phyloP scores from a whole-genome alignment of 2,888 invertebrate species.

The Scaeva pyrastri region DNA sequence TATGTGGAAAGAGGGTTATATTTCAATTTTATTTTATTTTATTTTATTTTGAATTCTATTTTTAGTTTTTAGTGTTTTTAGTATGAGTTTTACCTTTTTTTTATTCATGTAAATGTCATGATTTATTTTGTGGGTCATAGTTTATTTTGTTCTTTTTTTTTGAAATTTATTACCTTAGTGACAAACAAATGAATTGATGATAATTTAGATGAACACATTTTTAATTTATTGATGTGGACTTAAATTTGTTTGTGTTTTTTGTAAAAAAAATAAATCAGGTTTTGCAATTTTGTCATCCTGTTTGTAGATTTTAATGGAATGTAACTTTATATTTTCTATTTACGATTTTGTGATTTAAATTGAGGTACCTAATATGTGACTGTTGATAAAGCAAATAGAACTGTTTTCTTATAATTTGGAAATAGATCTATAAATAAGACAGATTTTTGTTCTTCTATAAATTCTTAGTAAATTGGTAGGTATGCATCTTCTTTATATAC shows the following conservation, averaged over 20 bases:
- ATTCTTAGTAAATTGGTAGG: too few species aligned
- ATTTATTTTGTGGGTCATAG: conserved; percentile 30
- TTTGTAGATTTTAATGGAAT: too few species aligned
- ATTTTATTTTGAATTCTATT: conserved; percentile 11
- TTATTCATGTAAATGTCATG: conserved; percentile 14
- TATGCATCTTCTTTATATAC: too few species aligned
- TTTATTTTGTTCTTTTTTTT: neutral
- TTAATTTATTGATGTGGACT: conserved; percentile 42
- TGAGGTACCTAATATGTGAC: too few species aligned
- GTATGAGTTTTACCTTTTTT: neutral
- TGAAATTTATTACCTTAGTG: conserved; percentile 53
- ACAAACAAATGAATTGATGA: conserved; percentile 16
- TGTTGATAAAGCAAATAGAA: too few species aligned
- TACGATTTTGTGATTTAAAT: too few species aligned
- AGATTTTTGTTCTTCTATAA: too few species aligned
- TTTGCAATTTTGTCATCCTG: too few species aligned
- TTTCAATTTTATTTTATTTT: neutral
- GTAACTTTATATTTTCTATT: too few species aligned
- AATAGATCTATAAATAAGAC: too few species aligned
- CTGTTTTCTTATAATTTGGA: too few species aligned
- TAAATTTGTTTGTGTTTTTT: conserved; percentile 1
- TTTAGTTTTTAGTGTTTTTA: neutral
- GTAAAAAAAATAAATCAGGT: neutral
- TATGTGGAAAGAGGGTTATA: too few species aligned
- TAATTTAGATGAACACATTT: conserved; percentile 55